Conservation (phyloP, 2,888 invertebrate genomes). For the Tetheella fluctuosa region DNA sequence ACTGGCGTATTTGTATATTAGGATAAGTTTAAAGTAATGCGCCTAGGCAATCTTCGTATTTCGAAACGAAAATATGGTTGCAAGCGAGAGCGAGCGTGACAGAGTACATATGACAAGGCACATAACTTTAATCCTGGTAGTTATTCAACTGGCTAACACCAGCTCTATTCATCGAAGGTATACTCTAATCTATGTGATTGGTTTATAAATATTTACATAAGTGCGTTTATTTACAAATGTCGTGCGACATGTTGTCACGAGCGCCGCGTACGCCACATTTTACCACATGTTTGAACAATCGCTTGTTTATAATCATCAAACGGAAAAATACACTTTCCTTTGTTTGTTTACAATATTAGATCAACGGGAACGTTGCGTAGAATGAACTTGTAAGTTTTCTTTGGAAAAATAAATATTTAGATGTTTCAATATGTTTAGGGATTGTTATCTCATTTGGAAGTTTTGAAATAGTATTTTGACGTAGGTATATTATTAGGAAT, state of each 20-base stretch:
- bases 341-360: constrained; percentile 11
- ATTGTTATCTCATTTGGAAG: not conserved
- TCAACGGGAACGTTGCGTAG: constrained; percentile 6
- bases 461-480: not conserved
- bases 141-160: not conserved
- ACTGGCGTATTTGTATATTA: no score
- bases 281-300: constrained; percentile 47
- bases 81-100: no score
- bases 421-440: not conserved
- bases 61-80: no score
- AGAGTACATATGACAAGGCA: no score
- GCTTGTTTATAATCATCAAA: constrained; percentile 19
- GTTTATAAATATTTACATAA: constrained; percentile 28
- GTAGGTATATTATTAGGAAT: not conserved
- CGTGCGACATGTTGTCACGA: constrained; percentile 29
- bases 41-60: no score
- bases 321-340: constrained; percentile 4
- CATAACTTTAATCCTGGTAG: not conserved
- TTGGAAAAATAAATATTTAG: not conserved
- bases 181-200: not conserved
- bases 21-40: no score
- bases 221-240: constrained; percentile 59
- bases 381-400: constrained; percentile 4
- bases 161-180: not conserved
- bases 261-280: constrained; percentile 28